Conservation (phyloP, 2,113 vertebrate species). For the Uria aalge region DNA sequence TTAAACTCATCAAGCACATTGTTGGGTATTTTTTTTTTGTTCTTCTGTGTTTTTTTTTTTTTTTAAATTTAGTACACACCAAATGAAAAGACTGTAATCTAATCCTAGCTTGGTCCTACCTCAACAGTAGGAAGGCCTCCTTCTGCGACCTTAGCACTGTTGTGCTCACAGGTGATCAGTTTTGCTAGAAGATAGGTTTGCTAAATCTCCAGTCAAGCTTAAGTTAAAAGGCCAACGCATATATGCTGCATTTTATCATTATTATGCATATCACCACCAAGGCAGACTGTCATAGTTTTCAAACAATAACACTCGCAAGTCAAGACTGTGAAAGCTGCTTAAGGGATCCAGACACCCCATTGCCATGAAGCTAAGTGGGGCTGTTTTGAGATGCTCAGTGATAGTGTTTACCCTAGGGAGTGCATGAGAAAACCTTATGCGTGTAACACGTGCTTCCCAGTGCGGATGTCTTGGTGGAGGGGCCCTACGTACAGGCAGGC, state of each 20-base stretch:
- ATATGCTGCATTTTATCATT: conserved; percentile 14
- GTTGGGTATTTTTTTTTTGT: not conserved
- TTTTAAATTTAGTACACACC: not conserved
- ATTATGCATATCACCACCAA: conserved; percentile 26
- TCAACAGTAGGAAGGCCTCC: not conserved
- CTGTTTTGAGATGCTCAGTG: not conserved
- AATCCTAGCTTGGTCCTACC: not conserved
- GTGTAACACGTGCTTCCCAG: not conserved
- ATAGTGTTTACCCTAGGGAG: not conserved
- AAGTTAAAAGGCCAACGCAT: conserved; percentile 11
- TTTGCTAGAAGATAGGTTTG: conserved; percentile 31
- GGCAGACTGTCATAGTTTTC: conserved; percentile 43
- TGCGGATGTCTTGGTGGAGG: not conserved
- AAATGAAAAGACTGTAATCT: not conserved
- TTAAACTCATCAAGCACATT: conserved; percentile 29
- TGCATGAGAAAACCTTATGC: not conserved
- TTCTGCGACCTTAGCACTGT: not conserved
- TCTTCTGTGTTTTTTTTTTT: not conserved
- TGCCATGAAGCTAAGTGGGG: not conserved
- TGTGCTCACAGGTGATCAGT: not conserved
- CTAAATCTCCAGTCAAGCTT: conserved; percentile 12
- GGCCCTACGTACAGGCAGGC: not conserved
- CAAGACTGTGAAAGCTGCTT: conserved; percentile 19
- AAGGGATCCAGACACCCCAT: not conserved
- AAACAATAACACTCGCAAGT: not conserved